Evolutionary conservation across 2,113 vertebrate genomes (phyloP).

Genomic region (Saguinus imperator): DNA sequence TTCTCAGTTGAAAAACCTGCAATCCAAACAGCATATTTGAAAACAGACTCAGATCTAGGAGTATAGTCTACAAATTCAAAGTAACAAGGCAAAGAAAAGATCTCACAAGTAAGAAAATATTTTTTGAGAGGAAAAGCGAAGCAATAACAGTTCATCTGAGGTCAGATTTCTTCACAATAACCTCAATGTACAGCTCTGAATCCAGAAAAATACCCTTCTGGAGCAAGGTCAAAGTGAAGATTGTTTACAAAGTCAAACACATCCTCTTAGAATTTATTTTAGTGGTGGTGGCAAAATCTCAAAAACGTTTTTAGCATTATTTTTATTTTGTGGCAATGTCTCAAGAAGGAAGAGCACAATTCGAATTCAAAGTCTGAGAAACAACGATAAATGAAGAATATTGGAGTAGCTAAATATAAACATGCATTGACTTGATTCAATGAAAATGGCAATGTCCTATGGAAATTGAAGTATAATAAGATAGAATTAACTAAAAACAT

Average conservation of each 20-base stretch:
- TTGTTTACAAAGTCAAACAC: not conserved
- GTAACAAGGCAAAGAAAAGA: not conserved
- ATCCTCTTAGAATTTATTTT: not conserved
- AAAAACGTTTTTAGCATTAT: too few species aligned
- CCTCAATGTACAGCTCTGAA: not conserved
- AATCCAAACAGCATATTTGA: not conserved
- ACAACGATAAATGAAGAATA: not conserved
- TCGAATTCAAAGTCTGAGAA: not conserved
- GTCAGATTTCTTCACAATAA: not conserved
- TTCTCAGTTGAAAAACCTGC: not conserved
- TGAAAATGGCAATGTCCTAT: not conserved
- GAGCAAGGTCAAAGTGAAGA: not conserved
- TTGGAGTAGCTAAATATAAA: too few species aligned
- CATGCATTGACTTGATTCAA: too few species aligned
- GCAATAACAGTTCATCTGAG: not conserved
- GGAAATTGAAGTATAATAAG: not conserved
- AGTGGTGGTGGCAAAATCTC: not conserved
- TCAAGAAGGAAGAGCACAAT: not conserved
- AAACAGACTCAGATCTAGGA: not conserved
- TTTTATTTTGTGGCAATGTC: not conserved
- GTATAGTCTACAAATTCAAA: not conserved
- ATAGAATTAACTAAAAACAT: not conserved
- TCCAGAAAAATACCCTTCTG: rapidly evolving
- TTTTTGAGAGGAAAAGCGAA: not conserved
- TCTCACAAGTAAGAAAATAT: not conserved